phyloP scores from a whole-genome alignment of 2,888 invertebrate species.

The Ophonus ardosiacus region DNA sequence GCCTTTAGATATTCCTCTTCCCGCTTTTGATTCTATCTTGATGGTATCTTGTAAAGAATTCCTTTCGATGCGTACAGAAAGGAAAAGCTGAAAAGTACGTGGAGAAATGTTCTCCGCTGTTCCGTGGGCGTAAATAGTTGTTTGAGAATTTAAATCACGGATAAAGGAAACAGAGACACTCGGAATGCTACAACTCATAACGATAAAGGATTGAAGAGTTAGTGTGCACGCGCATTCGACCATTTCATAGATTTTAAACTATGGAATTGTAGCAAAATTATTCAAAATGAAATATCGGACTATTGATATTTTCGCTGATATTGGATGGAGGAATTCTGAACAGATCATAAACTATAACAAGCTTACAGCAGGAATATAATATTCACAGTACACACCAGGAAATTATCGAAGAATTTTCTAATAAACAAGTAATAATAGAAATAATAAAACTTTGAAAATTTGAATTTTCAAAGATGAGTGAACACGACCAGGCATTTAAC shows the following conservation, averaged over 20 bases:
- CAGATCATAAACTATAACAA: background rate
- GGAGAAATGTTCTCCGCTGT: conserved; percentile 5
- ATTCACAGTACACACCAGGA: background rate
- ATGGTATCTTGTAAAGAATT: background rate
- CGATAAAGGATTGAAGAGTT: conserved; percentile 38
- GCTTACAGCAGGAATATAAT: background rate
- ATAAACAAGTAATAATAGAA: too few relatives aligned
- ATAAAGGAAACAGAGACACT: conserved; percentile 33
- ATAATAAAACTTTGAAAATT: too few relatives aligned
- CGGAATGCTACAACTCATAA: conserved; percentile 14
- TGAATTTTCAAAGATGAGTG: too few relatives aligned
- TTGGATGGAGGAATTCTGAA: conserved; percentile 1
- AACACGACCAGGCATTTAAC: too few relatives aligned
- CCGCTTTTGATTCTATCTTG: background rate
- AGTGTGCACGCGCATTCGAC: conserved; percentile 4
- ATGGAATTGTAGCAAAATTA: conserved; percentile 17
- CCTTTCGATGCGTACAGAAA: conserved; percentile 4
- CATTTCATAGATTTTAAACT: conserved; percentile 39
- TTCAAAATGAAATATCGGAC: conserved; percentile 27
- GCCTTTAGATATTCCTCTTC: background rate
- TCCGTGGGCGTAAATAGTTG: conserved; percentile 32
- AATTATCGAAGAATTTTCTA: too few relatives aligned
- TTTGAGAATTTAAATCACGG: conserved; percentile 29
- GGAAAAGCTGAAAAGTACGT: conserved; percentile 13
- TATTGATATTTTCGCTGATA: conserved; percentile 17